phyloP scores from a whole-genome alignment of 2,888 invertebrate species.

The Caenorhabditis afra region DNA sequence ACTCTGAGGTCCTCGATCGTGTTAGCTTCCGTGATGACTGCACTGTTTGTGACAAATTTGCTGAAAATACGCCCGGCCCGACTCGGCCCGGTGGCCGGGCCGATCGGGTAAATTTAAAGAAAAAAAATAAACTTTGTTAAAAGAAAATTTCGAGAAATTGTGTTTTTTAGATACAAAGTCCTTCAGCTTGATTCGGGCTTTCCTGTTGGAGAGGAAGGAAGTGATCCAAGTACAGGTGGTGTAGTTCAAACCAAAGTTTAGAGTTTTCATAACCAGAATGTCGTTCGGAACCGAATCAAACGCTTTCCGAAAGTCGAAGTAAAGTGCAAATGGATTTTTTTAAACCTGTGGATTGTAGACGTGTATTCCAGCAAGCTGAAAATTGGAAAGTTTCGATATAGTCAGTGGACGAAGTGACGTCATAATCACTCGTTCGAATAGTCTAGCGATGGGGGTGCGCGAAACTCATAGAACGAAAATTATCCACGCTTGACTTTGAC shows the following conservation, averaged over 20 bases:
- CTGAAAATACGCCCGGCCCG: too few relatives aligned
- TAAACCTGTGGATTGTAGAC: not conserved
- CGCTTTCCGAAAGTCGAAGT: slow-evolving; percentile 19
- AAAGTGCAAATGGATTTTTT: not conserved
- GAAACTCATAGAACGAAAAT: slow-evolving; percentile 10
- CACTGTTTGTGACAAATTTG: too few relatives aligned
- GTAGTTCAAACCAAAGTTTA: not conserved
- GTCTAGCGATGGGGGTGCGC: slow-evolving; percentile 6
- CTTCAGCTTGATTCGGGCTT: too few relatives aligned
- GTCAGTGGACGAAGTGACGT: not conserved
- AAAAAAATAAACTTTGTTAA: too few relatives aligned
- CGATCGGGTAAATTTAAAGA: too few relatives aligned
- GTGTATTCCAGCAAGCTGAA: slow-evolving; percentile 5
- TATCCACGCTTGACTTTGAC: not conserved
- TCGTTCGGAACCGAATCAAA: slow-evolving; percentile 27
- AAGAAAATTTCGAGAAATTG: too few relatives aligned
- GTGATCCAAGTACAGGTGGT: too few relatives aligned
- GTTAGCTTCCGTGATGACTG: too few relatives aligned
- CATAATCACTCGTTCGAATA: slow-evolving; percentile 7
- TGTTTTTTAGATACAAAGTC: too few relatives aligned
- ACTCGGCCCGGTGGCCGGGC: too few relatives aligned
- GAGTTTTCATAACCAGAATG: not conserved
- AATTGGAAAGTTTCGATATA: not conserved
- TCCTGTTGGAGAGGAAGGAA: too few relatives aligned
- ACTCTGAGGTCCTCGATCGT: too few relatives aligned